Conservation (phyloP, 2,113 vertebrate species). For the Sturnira hondurensis region DNA sequence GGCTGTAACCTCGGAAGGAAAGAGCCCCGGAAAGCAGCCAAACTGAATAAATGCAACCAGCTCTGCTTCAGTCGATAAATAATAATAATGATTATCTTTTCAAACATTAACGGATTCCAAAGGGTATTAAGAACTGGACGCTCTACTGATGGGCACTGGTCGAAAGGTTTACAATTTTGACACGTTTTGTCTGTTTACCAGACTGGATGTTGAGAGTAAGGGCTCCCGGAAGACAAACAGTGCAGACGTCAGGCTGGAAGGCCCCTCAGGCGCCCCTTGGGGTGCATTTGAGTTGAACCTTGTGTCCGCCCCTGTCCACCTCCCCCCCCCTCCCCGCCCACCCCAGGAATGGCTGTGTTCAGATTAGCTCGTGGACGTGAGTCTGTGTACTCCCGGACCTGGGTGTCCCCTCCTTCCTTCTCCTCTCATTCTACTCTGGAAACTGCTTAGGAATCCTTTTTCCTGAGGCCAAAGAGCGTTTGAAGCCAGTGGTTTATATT, state of each 20-base stretch:
- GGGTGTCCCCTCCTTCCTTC: not conserved
- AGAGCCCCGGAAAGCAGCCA: not conserved
- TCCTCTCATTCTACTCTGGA: not conserved
- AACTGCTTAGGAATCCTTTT: not conserved
- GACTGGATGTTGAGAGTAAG: not conserved
- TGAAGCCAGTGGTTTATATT: not conserved
- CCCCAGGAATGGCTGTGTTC: not conserved
- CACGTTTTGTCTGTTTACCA: not conserved
- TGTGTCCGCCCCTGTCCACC: too few species aligned
- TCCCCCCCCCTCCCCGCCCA: too few species aligned
- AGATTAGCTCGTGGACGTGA: not conserved
- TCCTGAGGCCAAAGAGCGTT: not conserved
- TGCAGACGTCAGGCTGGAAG: not conserved
- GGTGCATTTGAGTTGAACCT: not conserved
- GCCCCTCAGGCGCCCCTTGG: not conserved
- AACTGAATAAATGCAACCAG: not conserved
- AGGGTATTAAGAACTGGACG: not conserved
- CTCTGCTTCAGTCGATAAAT: not conserved
- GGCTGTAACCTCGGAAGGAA: not conserved
- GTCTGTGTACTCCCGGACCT: rapidly evolving
- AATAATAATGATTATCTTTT: too few species aligned
- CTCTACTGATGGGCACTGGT: not conserved
- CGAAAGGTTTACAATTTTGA: not conserved
- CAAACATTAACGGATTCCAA: not conserved
- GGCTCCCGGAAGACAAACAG: not conserved